Conservation (phyloP, 2,797 vertebrate genomes). For the Adelosebastes latens region DNA sequence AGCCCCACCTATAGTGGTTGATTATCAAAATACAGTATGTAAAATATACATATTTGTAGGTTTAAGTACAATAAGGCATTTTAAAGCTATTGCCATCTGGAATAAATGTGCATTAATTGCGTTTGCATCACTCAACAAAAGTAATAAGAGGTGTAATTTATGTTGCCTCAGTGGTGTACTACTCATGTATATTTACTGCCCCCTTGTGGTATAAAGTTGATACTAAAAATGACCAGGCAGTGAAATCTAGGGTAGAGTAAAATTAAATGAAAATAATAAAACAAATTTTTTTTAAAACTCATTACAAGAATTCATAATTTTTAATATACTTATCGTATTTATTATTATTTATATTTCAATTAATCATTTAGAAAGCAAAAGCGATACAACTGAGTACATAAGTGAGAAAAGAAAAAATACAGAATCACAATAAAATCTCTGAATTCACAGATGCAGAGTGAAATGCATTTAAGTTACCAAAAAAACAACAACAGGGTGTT, state of each 20-base stretch:
- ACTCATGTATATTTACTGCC: conserved; percentile 60
- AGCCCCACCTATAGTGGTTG: not conserved
- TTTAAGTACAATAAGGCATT: not conserved
- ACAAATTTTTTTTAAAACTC: conserved; percentile 2
- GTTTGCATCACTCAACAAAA: conserved; percentile 22
- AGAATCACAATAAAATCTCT: not conserved
- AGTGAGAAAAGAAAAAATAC: not conserved
- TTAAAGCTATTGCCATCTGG: not conserved
- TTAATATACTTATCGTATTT: not conserved
- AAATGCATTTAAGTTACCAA: not conserved
- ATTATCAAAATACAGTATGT: not conserved
- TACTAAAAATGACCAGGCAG: conserved; percentile 9
- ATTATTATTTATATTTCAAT: not conserved
- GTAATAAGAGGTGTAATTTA: not conserved
- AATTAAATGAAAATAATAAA: not conserved
- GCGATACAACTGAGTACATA: not conserved
- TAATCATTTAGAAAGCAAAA: not conserved
- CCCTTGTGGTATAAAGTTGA: conserved; percentile 41
- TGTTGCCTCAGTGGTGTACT: not conserved
- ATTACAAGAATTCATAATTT: not conserved
- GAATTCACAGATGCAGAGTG: not conserved
- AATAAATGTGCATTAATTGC: conserved; percentile 17
- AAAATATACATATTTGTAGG: not conserved
- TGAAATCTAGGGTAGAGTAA: not conserved
- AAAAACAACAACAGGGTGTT: too few relatives aligned